A percentile compares a stretch with the other conserved stretches of the same genome.
phyloP scores from a whole-genome alignment of 2,113 vertebrate genomes.

The Morone saxatilis region DNA sequence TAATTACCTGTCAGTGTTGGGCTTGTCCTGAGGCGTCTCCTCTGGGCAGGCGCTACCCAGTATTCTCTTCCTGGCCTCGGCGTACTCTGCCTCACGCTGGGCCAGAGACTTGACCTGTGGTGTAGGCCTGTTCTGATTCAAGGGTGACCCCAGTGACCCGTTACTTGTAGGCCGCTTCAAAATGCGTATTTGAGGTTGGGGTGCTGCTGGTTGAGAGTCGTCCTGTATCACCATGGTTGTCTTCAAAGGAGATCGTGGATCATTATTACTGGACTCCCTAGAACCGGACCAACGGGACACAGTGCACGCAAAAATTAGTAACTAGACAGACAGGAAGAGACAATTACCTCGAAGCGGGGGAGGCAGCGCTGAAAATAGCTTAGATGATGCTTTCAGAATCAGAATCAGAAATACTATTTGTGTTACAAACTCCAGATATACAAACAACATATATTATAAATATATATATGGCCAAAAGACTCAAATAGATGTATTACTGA shows the following conservation, averaged over 20 bases:
- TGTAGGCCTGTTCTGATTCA: slow-evolving; percentile 87
- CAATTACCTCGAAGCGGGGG: background rate
- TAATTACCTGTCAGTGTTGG: slow-evolving; percentile 88
- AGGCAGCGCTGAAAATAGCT: background rate
- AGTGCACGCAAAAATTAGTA: background rate
- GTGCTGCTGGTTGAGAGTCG: slow-evolving; percentile 90
- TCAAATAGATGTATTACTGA: background rate
- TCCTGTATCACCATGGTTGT: slow-evolving; percentile 96
- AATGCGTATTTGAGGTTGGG: slow-evolving; percentile 96
- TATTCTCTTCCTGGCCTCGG: slow-evolving; percentile 95
- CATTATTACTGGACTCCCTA: slow-evolving; percentile 88
- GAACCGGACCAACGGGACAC: slow-evolving; percentile 2
- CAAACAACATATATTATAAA: no score
- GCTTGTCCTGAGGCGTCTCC: slow-evolving; percentile 93
- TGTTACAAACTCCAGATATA: no score
- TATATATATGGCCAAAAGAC: background rate
- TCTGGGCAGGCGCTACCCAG: slow-evolving; percentile 95
- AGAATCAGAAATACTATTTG: no score
- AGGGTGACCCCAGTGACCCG: slow-evolving; percentile 87
- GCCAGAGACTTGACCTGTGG: slow-evolving; percentile 95
- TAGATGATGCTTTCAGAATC: background rate
- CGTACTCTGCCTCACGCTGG: slow-evolving; percentile 96
- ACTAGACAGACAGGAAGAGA: slow-evolving; percentile 16
- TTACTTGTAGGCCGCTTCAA: slow-evolving; percentile 95
- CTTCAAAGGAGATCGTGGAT: slow-evolving; percentile 86